Evolutionary conservation across 2,888 invertebrate genomes (phyloP), one percentile per base, ranked within the genome.

Genomic region (Drosophila antonietae): DNA sequence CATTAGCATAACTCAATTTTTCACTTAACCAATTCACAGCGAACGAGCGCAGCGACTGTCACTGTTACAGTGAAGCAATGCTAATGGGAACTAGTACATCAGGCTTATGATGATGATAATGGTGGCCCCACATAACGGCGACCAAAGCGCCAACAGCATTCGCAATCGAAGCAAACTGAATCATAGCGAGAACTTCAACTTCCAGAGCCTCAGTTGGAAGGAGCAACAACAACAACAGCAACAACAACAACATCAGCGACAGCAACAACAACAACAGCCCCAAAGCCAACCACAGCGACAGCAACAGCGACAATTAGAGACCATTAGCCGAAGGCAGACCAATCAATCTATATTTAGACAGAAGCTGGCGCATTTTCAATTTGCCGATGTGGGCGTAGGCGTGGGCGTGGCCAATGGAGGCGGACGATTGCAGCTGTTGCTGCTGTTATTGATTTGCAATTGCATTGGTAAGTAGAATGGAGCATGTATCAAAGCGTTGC

Each of bases 401-500:
- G 49, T 47, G 12, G 57, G 65, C 43, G 59, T 72, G 65, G 62
- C 65, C 15, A 41, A 41, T 23, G 59, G 73, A 47, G 57, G 69
- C 37, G 58, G 84, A 23, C 88, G 89, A 73, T 90, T 92, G 92
- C 89, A 90, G 57, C 78, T 92, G 53, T 69, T 92, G 57, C 71
- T 91, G 62, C 76, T 90, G 15, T 73, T 92, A 44, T 76, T 92
- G 62, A 75, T 92, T 58, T 90, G 90, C 89, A 92, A 91, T 76
- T 92, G 91, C 76, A 91, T 92, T 80, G 92, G 92, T 92, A 87
- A 92, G 91, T 90, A 37, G 0, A 43, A 43, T 31, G 53, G 51
- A 47, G 51, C 35, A 20, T 46, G 61, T 23, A 12, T 64, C 33
- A 35, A 39, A 47, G 33, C 61, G 39, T 64, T 61, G 47, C 46